These are phyloP conservation scores for Patagioenas fasciata DNA, from an alignment of 2,113 vertebrate genomes.

Conservation along the genomic window DNA sequence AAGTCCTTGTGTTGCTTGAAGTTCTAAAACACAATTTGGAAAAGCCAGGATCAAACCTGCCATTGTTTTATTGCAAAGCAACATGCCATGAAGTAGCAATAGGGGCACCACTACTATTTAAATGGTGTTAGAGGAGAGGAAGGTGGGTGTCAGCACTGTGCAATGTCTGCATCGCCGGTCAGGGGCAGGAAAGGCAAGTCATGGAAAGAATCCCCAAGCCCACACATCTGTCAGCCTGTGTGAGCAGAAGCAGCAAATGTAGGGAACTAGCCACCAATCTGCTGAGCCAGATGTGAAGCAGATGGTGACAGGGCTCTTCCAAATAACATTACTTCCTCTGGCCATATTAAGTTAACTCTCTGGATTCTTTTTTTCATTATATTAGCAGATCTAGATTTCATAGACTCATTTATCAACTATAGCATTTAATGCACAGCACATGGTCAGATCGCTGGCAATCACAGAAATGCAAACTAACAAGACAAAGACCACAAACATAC, in stretches of 20 bases:
- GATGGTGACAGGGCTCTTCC: background rate
- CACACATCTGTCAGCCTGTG: slow-evolving; percentile 5
- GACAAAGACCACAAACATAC: background rate
- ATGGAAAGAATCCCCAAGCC: background rate
- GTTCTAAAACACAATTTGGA: background rate
- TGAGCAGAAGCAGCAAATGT: background rate
- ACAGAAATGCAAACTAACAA: background rate
- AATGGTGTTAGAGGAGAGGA: background rate
- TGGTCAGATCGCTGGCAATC: background rate
- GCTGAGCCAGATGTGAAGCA: slow-evolving; percentile 19
- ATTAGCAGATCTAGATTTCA: slow-evolving; percentile 19
- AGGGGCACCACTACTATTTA: background rate
- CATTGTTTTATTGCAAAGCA: background rate
- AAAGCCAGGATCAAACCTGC: background rate
- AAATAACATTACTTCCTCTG: background rate
- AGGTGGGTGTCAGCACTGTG: background rate
- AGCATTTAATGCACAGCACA: slow-evolving; percentile 21
- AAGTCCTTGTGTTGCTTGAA: background rate
- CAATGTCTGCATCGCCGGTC: background rate
- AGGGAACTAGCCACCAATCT: background rate
- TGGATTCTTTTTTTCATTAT: background rate
- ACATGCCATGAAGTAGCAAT: accelerated
- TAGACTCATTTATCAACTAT: slow-evolving; percentile 18
- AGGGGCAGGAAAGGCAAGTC: background rate
- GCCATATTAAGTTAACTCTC: slow-evolving; percentile 9